Percentiles rank a stretch among this genome's conserved stretches.
Conservation (phyloP, 2,797 vertebrate genomes). For the Bothrops alternatus region DNA sequence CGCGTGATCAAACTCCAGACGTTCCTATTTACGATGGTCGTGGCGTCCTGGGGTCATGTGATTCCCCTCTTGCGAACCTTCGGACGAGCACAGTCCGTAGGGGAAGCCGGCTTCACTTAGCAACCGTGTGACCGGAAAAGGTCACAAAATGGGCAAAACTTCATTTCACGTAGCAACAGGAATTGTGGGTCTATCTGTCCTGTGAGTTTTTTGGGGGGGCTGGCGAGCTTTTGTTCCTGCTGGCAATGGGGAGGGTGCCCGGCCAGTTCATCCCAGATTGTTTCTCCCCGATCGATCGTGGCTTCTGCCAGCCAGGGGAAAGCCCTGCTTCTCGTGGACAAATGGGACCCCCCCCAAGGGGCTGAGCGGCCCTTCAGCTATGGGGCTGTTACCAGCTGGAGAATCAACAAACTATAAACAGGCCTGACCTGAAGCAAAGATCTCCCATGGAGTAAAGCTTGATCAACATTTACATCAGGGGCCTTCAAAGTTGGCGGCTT, state of each 20-base stretch:
- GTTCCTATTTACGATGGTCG: background rate
- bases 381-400: background rate
- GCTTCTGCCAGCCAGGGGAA: background rate
- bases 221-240: background rate
- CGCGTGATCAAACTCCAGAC: background rate
- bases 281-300: accelerated
- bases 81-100: background rate
- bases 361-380: background rate
- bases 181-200: background rate
- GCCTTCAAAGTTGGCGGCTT: too few species aligned
- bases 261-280: background rate
- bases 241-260: background rate
- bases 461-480: background rate
- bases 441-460: background rate
- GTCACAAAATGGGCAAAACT: background rate
- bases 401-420: background rate
- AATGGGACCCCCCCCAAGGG: too few species aligned
- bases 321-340: background rate
- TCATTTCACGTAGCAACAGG: accelerated
- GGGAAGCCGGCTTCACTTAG: background rate
- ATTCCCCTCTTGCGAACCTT: too few species aligned
- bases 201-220: too few species aligned
- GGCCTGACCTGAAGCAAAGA: background rate
- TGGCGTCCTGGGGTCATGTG: accelerated
- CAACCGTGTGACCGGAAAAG: accelerated